phyloP scores from a whole-genome alignment of 2,113 vertebrate genomes.

The Albula glossodonta region DNA sequence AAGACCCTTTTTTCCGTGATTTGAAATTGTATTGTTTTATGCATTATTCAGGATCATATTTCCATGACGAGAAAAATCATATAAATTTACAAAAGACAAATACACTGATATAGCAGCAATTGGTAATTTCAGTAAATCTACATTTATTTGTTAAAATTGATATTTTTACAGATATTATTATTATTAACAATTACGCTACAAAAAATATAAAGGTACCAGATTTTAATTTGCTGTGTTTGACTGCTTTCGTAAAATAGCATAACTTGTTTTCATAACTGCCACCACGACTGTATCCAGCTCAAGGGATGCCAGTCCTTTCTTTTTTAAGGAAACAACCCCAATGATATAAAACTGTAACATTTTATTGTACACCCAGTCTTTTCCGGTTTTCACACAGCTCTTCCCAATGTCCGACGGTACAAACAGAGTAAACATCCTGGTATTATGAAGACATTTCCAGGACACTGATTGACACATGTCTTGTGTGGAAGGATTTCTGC shows the following conservation, averaged over 20 bases:
- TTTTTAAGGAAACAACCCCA: slow-evolving; percentile 28
- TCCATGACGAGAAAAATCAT: too few species aligned
- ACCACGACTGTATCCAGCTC: neutral
- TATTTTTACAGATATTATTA: too few species aligned
- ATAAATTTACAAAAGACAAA: too few species aligned
- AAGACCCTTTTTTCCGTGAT: too few species aligned
- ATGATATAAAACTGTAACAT: slow-evolving; percentile 36
- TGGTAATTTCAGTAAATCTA: too few species aligned
- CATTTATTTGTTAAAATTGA: too few species aligned
- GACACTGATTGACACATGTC: slow-evolving; percentile 12
- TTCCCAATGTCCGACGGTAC: slow-evolving; percentile 19
- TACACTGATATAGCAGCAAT: too few species aligned
- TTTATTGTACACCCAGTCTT: slow-evolving; percentile 27
- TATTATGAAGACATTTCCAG: slow-evolving; percentile 31
- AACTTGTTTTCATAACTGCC: neutral
- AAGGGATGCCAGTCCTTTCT: slow-evolving; percentile 4
- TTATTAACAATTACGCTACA: too few species aligned
- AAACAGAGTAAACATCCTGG: slow-evolving; percentile 31
- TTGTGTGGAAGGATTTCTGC: neutral
- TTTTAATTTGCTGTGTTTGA: neutral
- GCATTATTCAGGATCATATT: too few species aligned
- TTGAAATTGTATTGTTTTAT: too few species aligned
- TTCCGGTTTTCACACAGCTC: slow-evolving; percentile 19
- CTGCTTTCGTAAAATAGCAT: neutral
- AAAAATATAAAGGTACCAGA: neutral